Percentiles rank a stretch among this genome's conserved stretches.
Conservation (phyloP, 2,888 invertebrate species). For the Pseudococcus longispinus region DNA sequence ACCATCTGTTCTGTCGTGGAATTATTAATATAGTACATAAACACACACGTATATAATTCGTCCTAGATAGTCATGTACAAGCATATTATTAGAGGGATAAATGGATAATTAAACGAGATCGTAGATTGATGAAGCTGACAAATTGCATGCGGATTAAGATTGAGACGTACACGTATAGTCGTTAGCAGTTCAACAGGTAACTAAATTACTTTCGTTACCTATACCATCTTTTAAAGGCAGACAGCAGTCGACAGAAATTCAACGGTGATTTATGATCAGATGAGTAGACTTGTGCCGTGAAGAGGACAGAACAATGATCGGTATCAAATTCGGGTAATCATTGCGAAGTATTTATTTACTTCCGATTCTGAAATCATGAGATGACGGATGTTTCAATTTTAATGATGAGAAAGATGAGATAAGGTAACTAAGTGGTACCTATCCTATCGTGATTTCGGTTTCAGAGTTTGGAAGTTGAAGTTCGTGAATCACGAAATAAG, state of each 20-base stretch:
- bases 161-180: neutral
- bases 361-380: neutral
- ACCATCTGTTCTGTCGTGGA: conserved; percentile 46
- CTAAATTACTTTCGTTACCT: neutral
- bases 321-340: neutral
- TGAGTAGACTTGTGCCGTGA: no score
- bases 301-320: neutral
- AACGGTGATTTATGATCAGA: no score
- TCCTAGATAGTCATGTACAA: conserved; percentile 38
- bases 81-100: neutral
- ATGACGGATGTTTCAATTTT: neutral
- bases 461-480: neutral
- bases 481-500: neutral
- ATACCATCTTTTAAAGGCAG: no score
- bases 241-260: no score
- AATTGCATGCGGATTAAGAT: neutral
- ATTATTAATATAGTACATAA: conserved; percentile 36
- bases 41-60: neutral
- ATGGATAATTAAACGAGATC: conserved; percentile 20
- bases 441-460: neutral
- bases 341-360: neutral
- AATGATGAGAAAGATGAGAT: neutral
- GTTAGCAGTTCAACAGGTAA: neutral
- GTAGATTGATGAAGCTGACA: conserved; percentile 22
- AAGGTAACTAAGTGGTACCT: neutral